Conservation (phyloP, 2,113 vertebrate genomes). For the Albula goreensis region DNA sequence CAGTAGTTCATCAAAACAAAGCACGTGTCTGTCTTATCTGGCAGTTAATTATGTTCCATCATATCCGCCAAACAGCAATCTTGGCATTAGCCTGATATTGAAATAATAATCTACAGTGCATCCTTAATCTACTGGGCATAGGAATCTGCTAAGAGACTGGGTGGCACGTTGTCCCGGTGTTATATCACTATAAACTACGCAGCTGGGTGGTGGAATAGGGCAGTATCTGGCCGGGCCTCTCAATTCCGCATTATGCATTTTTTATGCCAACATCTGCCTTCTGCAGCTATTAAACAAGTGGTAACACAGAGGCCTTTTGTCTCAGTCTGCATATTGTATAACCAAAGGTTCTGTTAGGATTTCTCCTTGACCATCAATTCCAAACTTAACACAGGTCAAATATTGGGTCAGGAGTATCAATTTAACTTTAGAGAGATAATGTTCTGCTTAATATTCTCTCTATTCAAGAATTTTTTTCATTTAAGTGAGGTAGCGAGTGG, state of each 20-base stretch:
- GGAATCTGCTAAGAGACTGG: background rate
- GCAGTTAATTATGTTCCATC: too few species aligned
- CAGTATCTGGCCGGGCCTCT: background rate
- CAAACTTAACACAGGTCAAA: background rate
- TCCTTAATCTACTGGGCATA: background rate
- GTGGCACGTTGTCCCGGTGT: background rate
- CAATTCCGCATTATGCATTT: background rate
- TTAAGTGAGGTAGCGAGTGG: background rate
- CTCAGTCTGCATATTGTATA: background rate
- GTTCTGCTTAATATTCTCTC: background rate
- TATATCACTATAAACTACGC: background rate
- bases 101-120: too few species aligned
- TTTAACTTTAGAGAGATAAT: too few species aligned
- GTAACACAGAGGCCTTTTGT: background rate
- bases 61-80: too few species aligned
- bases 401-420: too few species aligned
- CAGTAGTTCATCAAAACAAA: too few species aligned
- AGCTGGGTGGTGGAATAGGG: background rate
- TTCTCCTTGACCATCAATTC: background rate
- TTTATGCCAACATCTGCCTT: conserved; percentile 1
- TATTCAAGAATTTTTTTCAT: background rate
- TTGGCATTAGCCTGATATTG: too few species aligned
- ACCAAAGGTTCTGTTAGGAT: background rate
- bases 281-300: background rate
- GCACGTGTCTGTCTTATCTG: too few species aligned